These are phyloP conservation scores for Sinodicranocentrus sp. DNA, from an alignment of 2,888 invertebrate genomes.

Conservation along the genomic window DNA sequence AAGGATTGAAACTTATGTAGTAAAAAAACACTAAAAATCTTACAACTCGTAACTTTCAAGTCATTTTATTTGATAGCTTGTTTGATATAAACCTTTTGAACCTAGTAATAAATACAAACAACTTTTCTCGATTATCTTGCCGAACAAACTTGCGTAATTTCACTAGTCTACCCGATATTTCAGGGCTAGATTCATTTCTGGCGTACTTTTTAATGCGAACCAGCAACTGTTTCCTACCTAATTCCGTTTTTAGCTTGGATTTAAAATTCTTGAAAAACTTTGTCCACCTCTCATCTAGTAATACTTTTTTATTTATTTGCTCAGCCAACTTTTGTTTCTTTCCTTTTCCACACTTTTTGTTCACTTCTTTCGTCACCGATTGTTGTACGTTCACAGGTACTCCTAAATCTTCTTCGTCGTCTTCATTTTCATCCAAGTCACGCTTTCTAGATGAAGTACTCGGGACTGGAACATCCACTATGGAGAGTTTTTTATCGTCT, in stretches of 20 bases:
- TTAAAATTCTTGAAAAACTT: slow-evolving; percentile 69
- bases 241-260: slow-evolving; percentile 47
- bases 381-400: slow-evolving; percentile 40
- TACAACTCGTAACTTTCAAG: not conserved
- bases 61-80: slow-evolving; percentile 26
- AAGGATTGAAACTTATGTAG: not conserved
- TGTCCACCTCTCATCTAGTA: slow-evolving; percentile 62
- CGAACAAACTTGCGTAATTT: slow-evolving; percentile 65
- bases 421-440: slow-evolving; percentile 43
- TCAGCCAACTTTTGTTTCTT: slow-evolving; percentile 25
- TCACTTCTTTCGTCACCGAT: not conserved
- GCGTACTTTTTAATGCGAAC: slow-evolving; percentile 65
- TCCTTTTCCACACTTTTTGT: slow-evolving; percentile 17
- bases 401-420: slow-evolving; percentile 64
- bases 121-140: slow-evolving; percentile 32
- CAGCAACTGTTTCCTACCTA: slow-evolving; percentile 69
- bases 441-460: slow-evolving; percentile 42
- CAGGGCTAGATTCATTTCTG: slow-evolving; percentile 50
- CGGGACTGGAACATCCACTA: slow-evolving; percentile 14
- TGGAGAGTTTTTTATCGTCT: slow-evolving; percentile 35
- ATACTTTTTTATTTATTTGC: slow-evolving; percentile 45
- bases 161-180: slow-evolving; percentile 64
- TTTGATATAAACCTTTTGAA: slow-evolving; percentile 58
- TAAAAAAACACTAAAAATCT: not conserved
- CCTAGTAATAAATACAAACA: slow-evolving; percentile 50